These are phyloP conservation scores for Callithrix jacchus DNA, from an alignment of 2,113 vertebrate species.

Conservation along the genomic window DNA sequence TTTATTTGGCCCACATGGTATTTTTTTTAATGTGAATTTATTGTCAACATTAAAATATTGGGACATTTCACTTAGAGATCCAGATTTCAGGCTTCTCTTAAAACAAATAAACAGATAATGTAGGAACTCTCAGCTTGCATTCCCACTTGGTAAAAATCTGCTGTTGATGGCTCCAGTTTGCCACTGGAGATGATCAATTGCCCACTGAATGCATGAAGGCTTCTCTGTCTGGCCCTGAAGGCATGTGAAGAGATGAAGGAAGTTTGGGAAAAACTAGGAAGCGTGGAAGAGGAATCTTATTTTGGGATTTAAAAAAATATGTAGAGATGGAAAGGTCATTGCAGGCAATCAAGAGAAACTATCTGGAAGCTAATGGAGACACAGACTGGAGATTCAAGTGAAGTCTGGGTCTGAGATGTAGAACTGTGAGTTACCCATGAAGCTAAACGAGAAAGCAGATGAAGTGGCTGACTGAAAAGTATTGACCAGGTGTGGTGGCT, in stretches of 20 bases:
- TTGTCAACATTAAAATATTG: not conserved
- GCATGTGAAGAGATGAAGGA: not conserved
- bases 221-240: not conserved
- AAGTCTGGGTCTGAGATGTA: not conserved
- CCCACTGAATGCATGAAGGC: not conserved
- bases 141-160: not conserved
- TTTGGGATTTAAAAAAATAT: not conserved
- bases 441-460: not conserved
- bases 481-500: no score
- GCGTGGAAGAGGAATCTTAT: not conserved
- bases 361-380: not conserved
- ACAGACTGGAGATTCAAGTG: not conserved
- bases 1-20: not conserved
- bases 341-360: not conserved
- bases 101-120: conserved; percentile 10
- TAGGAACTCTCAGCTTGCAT: not conserved
- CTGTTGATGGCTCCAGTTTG: not conserved
- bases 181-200: not conserved
- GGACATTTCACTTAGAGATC: not conserved
- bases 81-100: conserved; percentile 40
- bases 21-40: conserved; percentile 21
- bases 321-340: accelerated
- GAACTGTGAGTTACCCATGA: not conserved
- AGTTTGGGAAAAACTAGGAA: not conserved
- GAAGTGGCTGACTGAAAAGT: not conserved